These are phyloP conservation scores for Zingel zingel DNA, from an alignment of 2,113 vertebrate genomes.

Conservation along the genomic window DNA sequence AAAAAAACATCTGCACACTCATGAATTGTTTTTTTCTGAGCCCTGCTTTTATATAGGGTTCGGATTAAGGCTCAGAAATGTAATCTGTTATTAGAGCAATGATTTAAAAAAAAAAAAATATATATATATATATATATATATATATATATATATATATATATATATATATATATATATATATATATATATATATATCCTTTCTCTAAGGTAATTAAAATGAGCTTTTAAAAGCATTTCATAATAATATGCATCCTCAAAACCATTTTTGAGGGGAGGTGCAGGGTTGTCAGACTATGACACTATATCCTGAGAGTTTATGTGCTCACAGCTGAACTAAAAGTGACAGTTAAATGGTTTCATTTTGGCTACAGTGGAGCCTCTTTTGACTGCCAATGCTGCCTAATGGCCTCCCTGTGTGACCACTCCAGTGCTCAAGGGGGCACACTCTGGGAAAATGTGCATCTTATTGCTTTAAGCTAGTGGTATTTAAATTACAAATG, in stretches of 20 bases:
- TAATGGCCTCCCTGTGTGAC: conserved; percentile 33
- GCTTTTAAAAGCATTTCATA: conserved; percentile 53
- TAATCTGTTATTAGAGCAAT: conserved; percentile 58
- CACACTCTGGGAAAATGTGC: conserved; percentile 1
- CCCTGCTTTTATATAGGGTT: conserved; percentile 50
- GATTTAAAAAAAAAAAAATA: conserved; percentile 47
- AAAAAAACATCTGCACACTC: conserved; percentile 30
- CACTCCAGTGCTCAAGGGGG: not conserved
- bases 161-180: not conserved
- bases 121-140: not conserved
- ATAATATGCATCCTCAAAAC: conserved; percentile 12
- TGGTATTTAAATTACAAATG: conserved; percentile 37
- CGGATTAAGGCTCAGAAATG: conserved; percentile 61
- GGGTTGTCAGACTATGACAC: not conserved
- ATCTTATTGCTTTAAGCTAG: conserved; percentile 1
- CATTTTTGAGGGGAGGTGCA: not conserved
- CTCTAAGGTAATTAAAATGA: conserved; percentile 57
- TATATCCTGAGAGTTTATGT: conserved; percentile 6
- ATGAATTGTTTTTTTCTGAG: conserved; percentile 51
- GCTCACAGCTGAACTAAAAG: conserved; percentile 10
- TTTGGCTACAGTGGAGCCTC: conserved; percentile 20
- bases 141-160: conserved; percentile 12
- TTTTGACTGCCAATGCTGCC: conserved; percentile 46
- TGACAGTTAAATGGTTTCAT: conserved; percentile 56
- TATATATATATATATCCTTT: conserved; percentile 14